Percentiles rank a stretch among this genome's conserved stretches.
Evolutionary conservation across 1,140 invertebrate species (phyloP).

Genomic region (Stratiolaelaps scimitus): DNA sequence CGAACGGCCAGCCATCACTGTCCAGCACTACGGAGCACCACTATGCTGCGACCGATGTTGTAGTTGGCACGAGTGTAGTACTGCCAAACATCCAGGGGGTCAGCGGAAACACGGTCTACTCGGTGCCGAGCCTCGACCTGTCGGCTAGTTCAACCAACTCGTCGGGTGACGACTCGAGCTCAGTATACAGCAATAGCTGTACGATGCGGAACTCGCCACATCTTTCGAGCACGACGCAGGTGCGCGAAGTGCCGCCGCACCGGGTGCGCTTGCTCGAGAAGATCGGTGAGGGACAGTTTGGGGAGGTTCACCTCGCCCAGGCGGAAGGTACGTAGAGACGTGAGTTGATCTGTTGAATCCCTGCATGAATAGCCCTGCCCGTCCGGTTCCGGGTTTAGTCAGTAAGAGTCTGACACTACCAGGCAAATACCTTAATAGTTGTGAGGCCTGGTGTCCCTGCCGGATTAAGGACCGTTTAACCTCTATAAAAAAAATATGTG

Average conservation of each 20-base stretch:
- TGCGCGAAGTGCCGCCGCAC: slow-evolving; percentile 61
- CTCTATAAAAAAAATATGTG: too few relatives aligned
- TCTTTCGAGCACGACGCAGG: slow-evolving; percentile 35
- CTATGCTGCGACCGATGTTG: slow-evolving; percentile 54
- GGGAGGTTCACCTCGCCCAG: slow-evolving; percentile 52
- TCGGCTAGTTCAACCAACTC: too few relatives aligned
- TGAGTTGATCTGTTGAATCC: too few relatives aligned
- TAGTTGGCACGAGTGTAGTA: slow-evolving; percentile 34
- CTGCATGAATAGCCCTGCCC: too few relatives aligned
- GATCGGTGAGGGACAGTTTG: slow-evolving; percentile 63
- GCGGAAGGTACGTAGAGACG: too few relatives aligned
- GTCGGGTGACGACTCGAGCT: too few relatives aligned
- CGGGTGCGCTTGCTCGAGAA: slow-evolving; percentile 62
- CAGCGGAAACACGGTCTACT: slow-evolving; percentile 44
- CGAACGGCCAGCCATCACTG: slow-evolving; percentile 47
- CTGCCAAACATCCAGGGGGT: slow-evolving; percentile 43
- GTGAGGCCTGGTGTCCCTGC: too few relatives aligned
- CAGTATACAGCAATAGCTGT: too few relatives aligned
- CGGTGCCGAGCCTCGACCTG: slow-evolving; percentile 45
- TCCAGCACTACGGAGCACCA: slow-evolving; percentile 59
- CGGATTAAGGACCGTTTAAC: too few relatives aligned
- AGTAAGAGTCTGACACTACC: too few relatives aligned
- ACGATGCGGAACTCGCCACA: slow-evolving; percentile 33
- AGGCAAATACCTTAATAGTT: too few relatives aligned
- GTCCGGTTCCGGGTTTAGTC: too few relatives aligned